Conservation (phyloP, 2,113 vertebrate genomes). For the Pelmatolapia mariae region DNA sequence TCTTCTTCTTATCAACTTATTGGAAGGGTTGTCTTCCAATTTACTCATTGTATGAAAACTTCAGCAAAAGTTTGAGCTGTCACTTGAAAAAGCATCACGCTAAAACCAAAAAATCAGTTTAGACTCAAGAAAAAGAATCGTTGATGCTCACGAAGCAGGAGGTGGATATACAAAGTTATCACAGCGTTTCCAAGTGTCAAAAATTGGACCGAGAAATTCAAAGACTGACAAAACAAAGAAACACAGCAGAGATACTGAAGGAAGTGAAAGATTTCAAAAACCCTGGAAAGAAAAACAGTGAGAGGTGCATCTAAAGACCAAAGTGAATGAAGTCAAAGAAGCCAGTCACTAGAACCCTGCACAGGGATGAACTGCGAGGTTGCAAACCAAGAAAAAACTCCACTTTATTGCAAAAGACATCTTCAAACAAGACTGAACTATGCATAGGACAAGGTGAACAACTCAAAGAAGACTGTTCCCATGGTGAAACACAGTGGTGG, state of each 20-base stretch:
- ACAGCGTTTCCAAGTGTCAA: background rate
- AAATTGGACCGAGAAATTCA: background rate
- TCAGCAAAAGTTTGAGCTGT: background rate
- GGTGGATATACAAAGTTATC: background rate
- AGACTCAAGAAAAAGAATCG: background rate
- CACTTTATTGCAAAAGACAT: background rate
- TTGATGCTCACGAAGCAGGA: background rate
- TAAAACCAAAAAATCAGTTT: background rate
- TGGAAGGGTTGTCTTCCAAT: background rate
- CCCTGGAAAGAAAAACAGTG: background rate
- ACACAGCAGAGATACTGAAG: background rate
- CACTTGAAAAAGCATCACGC: background rate
- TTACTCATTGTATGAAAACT: background rate
- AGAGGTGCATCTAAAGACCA: background rate
- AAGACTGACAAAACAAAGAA: background rate
- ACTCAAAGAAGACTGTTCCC: background rate
- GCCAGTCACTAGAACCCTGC: background rate
- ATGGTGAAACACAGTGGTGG: background rate
- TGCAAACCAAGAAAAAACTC: background rate
- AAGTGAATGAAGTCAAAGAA: background rate
- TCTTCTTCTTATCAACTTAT: background rate
- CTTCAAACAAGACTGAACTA: background rate
- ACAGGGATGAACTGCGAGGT: background rate
- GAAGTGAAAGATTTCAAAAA: background rate
- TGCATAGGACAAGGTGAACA: background rate